A percentile compares a stretch with the other conserved stretches of the same genome.
These are phyloP conservation scores for Formicarius rufipectus DNA, from an alignment of 2,113 vertebrate species.

Conservation along the genomic window DNA sequence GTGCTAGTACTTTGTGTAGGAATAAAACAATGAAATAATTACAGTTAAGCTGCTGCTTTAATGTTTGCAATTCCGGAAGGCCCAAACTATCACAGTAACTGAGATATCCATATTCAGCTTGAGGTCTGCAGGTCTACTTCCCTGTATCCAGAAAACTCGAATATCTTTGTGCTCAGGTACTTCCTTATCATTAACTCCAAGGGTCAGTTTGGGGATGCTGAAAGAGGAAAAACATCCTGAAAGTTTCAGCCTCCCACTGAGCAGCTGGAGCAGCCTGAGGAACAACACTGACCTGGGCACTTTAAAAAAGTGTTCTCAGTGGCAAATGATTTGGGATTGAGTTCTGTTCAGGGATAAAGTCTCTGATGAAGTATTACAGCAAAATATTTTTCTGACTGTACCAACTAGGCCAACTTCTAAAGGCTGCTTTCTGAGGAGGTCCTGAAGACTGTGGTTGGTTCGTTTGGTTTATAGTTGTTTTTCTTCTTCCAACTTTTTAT, in stretches of 20 bases:
- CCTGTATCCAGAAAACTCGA: not conserved
- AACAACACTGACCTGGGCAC: not conserved
- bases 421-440: not conserved
- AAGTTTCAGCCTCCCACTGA: not conserved
- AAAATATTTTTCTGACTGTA: not conserved
- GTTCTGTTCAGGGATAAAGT: not conserved
- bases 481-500: not conserved
- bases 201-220: not conserved
- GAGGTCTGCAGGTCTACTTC: not conserved
- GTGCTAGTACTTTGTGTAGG: not conserved
- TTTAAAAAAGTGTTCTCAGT: not conserved
- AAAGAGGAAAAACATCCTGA: not conserved
- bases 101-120: not conserved
- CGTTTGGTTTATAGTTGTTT: not conserved
- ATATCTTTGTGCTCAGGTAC: not conserved
- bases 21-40: not conserved
- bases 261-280: not conserved
- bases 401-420: not conserved
- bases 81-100: not conserved
- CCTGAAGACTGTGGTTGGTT: not conserved
- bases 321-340: not conserved
- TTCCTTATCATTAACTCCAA: not conserved
- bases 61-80: not conserved
- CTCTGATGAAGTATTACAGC: not conserved
- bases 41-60: not conserved